Evolutionary conservation across 92 coral and sea anemone species (phyloP), one percentile per base, ranked within the genome.

Genomic region (Parazoanthus darwini): DNA sequence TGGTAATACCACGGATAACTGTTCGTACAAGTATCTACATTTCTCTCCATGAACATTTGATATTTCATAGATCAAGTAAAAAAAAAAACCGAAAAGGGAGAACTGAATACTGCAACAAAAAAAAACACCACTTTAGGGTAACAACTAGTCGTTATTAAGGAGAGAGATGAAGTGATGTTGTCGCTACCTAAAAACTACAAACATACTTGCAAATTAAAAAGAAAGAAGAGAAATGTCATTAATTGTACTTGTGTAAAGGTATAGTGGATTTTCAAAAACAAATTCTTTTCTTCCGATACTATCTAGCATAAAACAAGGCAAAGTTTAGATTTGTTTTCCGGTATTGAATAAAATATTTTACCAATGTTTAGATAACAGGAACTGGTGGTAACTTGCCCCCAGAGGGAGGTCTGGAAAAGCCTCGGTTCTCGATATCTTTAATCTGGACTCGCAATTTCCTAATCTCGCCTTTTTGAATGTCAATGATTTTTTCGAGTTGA

Each of bases 351-450:
- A 46, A 43, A 80, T 50, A 35, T 51, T 54, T 80, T 46, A 16
- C 0, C 18, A 84, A 72, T 26, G 54, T 58, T 91, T 88, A 96
- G 77, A 85, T 90, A 5, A 95, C 99, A 5, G 96, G 86, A 25
- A 97, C 97, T 1, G 99, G 99, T 2, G 99, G 99, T 0, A 97
- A 92, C 63, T 95, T 93, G 26, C 90, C 85, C 1, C 99, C 99
- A 25, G 98, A 95, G 6, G 98, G 99, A 7, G 99, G 99, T 59
- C 99, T 88, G 26, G 94, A 94, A 36, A 88, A 18, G 20, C 94
- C 92, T 5, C 91, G 86, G 18, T 90, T 86, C 77, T 97, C 99
- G 54, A 97, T 91, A 35, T 97, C 99, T 70, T 91, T 96, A 46
- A 97, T 97, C 82, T 97, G 99, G 11, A 88, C 94, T 10, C 99